Evolutionary conservation across 2,113 vertebrate species (phyloP).

Genomic region (Trogon surrucura): DNA sequence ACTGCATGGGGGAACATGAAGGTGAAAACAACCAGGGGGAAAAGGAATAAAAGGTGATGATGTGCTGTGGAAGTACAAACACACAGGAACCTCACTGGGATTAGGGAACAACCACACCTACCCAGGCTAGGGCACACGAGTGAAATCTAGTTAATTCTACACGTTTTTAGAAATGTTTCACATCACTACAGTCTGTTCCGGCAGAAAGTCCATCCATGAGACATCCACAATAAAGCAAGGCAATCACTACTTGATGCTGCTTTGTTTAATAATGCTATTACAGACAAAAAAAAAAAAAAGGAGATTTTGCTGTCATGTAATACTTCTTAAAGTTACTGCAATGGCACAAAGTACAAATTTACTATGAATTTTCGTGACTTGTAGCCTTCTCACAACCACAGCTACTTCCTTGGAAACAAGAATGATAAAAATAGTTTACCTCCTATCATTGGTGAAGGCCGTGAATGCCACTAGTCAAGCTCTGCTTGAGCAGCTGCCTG

Average conservation of each 20-base stretch:
- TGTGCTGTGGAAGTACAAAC: background rate
- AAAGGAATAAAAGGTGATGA: background rate
- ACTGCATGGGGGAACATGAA: background rate
- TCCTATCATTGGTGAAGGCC: background rate
- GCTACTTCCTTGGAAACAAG: background rate
- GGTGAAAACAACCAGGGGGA: background rate
- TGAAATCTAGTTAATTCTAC: background rate
- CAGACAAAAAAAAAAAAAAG: background rate
- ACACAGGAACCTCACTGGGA: fast-evolving
- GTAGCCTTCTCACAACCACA: background rate
- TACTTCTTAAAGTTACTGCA: background rate
- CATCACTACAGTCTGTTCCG: background rate
- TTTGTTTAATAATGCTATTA: background rate
- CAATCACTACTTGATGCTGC: background rate
- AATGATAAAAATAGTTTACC: background rate
- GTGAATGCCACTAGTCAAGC: background rate
- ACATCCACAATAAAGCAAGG: background rate
- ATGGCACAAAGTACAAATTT: background rate
- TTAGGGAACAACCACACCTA: background rate
- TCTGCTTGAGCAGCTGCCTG: background rate
- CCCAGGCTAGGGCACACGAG: background rate
- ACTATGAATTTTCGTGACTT: background rate
- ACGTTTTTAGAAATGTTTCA: no score
- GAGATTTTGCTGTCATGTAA: background rate
- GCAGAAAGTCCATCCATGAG: background rate